These are phyloP conservation scores for Gulo gulo DNA, from an alignment of 2,113 vertebrate species.

Conservation along the genomic window DNA sequence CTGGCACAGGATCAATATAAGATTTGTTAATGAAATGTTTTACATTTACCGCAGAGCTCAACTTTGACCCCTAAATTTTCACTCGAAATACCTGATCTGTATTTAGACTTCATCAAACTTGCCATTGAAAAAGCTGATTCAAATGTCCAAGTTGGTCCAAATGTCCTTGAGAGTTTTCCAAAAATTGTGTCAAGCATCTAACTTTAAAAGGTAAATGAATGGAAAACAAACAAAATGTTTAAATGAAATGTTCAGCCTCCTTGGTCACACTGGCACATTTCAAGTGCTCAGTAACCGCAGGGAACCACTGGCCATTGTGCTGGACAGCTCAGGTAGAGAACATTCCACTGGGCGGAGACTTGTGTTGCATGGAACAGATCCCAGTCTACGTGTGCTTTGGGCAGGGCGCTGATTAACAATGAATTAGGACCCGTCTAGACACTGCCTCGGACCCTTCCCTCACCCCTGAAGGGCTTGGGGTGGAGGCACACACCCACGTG, in stretches of 20 bases:
- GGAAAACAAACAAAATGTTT: not conserved
- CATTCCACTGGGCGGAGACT: not conserved
- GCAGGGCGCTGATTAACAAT: not conserved
- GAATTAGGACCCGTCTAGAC: not conserved
- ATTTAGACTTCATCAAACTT: not conserved
- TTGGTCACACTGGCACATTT: not conserved
- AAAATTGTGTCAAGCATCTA: not conserved
- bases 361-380: not conserved
- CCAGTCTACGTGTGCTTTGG: not conserved
- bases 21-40: not conserved
- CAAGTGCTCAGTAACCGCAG: accelerated
- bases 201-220: not conserved
- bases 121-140: not conserved
- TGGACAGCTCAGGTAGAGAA: accelerated
- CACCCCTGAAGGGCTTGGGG: not conserved
- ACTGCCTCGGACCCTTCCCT: not conserved
- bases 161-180: not conserved
- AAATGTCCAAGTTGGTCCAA: not conserved
- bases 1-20: not conserved
- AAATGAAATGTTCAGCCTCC: not conserved
- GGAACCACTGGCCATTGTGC: accelerated
- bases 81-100: not conserved
- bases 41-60: not conserved
- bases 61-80: not conserved
- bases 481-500: accelerated